Base-by-base conservation (phyloP, 2,888 invertebrate species). In the Taphrorychus bicolor region DNA sequence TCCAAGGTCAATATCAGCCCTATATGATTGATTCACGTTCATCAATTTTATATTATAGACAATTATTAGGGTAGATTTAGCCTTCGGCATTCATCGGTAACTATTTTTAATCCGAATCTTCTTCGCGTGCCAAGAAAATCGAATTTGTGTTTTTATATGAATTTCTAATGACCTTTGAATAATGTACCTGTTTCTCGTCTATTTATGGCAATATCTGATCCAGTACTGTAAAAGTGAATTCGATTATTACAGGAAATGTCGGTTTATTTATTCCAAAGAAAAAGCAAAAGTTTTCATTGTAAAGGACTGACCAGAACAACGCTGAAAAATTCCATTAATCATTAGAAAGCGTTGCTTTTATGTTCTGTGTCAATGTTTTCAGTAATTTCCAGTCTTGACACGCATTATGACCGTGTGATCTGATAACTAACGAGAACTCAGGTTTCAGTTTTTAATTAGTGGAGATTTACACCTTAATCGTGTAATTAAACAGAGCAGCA, bases 381-480 rank as follows among this genome's bases (percentile, higher is more conserved):
- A n/a, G 54, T 41, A 54, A 59, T 61, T 61, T 42, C 17, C 24
- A 61, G 22, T 41, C 54, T 18, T 42, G n/a, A 45, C 61, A 61
- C 61, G 61, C 42, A 17, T 45, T 45, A 40, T 32, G 22, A 16
- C 21, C 23, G 17, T 54, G 54, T 61, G 61, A 54, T 54, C 61
- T 53, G 61, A 24, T 54, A 61, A 53, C 54, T 45, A 61, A 61
- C 42, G 23, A 40, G n/a, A 52, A 41, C 42, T 23, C 53, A 22
- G 42, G 53, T 42, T 16, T 45, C 14, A 22, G 51, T 49, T 51
- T 59, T 22, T 59, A 59, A 59, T 59, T 41, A 32, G 7, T 21
- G 22, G 32, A 59, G 40, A 59, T 51, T 59, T 32, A n/a, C n/a
- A n/a, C n/a, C n/a, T n/a, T n/a, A n/a, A n/a, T n/a, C n/a, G n/a